These are phyloP conservation scores for Vespertilio murinus DNA, from an alignment of 2,797 vertebrate species.

Conservation along the genomic window DNA sequence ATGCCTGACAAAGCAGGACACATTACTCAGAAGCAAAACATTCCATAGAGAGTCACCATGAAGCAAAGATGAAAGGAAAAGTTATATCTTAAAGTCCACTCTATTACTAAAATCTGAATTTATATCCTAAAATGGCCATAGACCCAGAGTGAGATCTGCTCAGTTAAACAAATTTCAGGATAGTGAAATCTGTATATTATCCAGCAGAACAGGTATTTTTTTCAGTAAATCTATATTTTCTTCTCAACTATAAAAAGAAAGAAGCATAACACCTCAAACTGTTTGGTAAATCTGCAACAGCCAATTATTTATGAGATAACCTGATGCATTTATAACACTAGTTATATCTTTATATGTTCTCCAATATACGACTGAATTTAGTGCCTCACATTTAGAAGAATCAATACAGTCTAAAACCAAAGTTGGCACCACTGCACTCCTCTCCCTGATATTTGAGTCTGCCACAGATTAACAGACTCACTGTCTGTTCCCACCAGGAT, in stretches of 20 bases:
- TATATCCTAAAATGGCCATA: background rate
- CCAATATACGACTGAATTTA: background rate
- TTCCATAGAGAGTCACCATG: background rate
- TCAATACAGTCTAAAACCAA: background rate
- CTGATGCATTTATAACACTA: background rate
- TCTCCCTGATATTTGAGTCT: background rate
- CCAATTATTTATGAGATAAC: background rate
- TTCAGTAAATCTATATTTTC: background rate
- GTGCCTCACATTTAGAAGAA: background rate
- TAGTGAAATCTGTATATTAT: conserved; percentile 14
- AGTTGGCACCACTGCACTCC: background rate
- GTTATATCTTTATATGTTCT: background rate
- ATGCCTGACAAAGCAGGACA: conserved; percentile 1
- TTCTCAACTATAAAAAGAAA: conserved; percentile 30
- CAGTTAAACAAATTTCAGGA: background rate
- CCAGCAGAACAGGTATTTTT: background rate
- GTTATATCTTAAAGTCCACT: background rate
- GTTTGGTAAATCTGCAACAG: background rate
- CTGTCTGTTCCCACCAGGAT: background rate
- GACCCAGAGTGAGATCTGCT: background rate
- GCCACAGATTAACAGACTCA: background rate
- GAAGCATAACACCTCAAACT: conserved; percentile 7
- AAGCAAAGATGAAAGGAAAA: background rate
- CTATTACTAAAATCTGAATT: background rate
- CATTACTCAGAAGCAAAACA: conserved; percentile 19